Evolutionary conservation across 2,888 invertebrate genomes (phyloP), one percentile per base, ranked within the genome.

Genomic region (Mimas tiliae): DNA sequence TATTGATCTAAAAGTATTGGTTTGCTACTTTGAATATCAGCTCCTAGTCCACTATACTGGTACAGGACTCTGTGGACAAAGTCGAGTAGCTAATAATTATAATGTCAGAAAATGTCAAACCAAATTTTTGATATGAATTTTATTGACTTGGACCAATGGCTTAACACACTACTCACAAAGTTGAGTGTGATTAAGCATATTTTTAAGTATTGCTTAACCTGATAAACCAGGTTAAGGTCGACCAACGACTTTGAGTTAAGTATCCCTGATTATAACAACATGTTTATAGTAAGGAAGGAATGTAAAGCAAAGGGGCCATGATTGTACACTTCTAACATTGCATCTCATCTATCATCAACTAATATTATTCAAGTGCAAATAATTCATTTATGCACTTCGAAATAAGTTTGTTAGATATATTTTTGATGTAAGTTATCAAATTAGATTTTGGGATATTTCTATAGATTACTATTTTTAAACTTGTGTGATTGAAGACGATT

Each of bases 291-390:
- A 48, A 16, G 4, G 19, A 42, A 42, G 19, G 12, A 19, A 11
- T 34, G 55, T 42, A 19, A 19, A 58, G 42, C 16, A n/a, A 42
- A 42, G 42, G 38, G 58, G 58, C 42, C 58, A 58, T 7, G 19
- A 38, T 2, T 34, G 14, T 48, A 48, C 16, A 58, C 38, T 63
- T 67, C 68, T 69, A 69, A 69, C 67, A 27, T 27, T 72, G 38
- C 72, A 70, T 65, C 70, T 68, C 70, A 72, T 70, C 19, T 14
- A 52, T 58, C 55, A 65, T 38, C 14, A 53, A 67, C 66, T 72
- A 68, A 69, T 33, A 45, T 38, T 53, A 34, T n/a, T 34, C 9
- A 42, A 58, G 12, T 58, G 58, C 1, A 45, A 58, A 58, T 6
- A 19, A 6, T 38, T 6, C 19, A 38, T 38, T 42, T 16, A 6